Percentiles rank a stretch among this genome's conserved stretches.
Conservation (phyloP, 2,113 vertebrate genomes). For the Rhinopomastus cyanomelas region DNA sequence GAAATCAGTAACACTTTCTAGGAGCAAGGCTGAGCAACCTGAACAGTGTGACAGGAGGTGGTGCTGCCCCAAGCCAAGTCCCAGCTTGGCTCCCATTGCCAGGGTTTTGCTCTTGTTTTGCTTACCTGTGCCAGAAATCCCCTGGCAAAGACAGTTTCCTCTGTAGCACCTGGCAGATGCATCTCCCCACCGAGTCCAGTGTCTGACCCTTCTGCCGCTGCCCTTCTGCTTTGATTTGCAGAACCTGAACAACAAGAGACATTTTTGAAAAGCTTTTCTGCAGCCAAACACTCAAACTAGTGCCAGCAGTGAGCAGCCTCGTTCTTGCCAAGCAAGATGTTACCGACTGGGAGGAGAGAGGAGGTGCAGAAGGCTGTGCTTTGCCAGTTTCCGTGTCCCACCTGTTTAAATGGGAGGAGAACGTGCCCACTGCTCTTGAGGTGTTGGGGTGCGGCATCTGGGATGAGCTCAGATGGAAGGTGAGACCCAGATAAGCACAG, state of each 20-base stretch:
- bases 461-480: not conserved
- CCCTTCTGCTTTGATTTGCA: not conserved
- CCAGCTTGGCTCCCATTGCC: not conserved
- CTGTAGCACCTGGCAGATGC: not conserved
- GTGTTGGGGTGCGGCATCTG: not conserved
- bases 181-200: not conserved
- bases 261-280: not conserved
- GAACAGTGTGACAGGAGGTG: accelerated
- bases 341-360: not conserved
- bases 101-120: not conserved
- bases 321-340: not conserved
- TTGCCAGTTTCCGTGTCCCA: not conserved
- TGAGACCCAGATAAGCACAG: not conserved
- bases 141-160: accelerated
- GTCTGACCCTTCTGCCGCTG: not conserved
- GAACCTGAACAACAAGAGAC: not conserved
- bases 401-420: not conserved
- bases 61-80: not conserved
- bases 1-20: not conserved
- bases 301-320: not conserved
- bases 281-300: not conserved
- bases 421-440: not conserved
- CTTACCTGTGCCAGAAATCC: not conserved
- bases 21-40: not conserved
- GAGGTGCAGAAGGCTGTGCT: not conserved